Conservation (phyloP, 2,113 vertebrate species). For the Sinocyclocheilus anophthalmus region DNA sequence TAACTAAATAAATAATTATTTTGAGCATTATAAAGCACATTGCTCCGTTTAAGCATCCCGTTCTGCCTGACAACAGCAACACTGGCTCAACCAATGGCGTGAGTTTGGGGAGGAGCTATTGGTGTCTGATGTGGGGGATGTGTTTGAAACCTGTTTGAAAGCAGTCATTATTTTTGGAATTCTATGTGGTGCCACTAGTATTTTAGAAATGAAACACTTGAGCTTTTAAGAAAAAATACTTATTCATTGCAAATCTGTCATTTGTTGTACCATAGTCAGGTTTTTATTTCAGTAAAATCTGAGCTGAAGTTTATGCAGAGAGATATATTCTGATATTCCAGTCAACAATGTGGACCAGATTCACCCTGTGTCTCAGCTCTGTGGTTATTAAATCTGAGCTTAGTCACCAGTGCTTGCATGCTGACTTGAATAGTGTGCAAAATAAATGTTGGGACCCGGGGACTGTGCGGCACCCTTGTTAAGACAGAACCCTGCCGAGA, state of each 20-base stretch:
- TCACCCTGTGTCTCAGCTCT: constrained; percentile 51
- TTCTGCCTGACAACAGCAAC: background rate
- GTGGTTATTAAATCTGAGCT: constrained; percentile 50
- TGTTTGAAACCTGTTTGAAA: constrained; percentile 2
- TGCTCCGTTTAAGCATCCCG: background rate
- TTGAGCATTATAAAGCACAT: background rate
- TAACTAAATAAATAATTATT: background rate
- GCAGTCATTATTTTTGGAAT: background rate
- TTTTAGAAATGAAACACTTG: background rate
- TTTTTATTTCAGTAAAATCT: background rate
- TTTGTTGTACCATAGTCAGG: background rate
- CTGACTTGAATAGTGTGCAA: constrained; percentile 50
- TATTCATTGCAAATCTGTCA: background rate
- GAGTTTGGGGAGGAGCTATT: background rate
- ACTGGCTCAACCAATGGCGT: background rate
- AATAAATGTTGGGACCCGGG: constrained; percentile 60
- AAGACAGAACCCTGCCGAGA: constrained; percentile 59
- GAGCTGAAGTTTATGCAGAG: background rate
- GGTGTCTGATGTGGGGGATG: background rate
- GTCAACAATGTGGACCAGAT: constrained; percentile 58
- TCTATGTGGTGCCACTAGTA: background rate
- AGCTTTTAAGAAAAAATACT: background rate
- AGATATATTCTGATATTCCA: constrained; percentile 57
- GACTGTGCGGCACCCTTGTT: constrained; percentile 63
- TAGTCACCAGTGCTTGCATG: constrained; percentile 52